phyloP scores from a whole-genome alignment of 2,113 vertebrate genomes.

The Spea multiplicata region DNA sequence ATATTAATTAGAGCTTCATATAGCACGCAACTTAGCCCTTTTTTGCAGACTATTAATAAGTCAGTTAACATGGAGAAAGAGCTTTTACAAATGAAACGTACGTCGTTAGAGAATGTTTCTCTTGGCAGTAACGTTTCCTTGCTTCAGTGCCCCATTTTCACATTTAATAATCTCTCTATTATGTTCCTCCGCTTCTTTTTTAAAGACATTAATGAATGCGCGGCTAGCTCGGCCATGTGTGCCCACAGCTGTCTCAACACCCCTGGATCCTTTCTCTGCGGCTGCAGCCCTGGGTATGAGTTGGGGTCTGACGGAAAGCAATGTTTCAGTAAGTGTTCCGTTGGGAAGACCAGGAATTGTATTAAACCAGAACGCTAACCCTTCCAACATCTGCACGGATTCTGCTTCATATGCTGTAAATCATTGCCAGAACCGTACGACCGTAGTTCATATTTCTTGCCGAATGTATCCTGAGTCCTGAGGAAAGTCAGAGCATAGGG shows the following conservation, averaged over 20 bases:
- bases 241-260: slow-evolving; percentile 88
- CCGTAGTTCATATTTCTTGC: neutral
- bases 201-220: slow-evolving; percentile 87
- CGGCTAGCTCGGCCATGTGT: slow-evolving; percentile 65
- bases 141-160: slow-evolving; percentile 20
- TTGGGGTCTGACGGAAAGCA: slow-evolving; percentile 81
- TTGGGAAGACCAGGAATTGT: fast-evolving
- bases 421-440: slow-evolving; percentile 9
- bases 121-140: slow-evolving; percentile 16
- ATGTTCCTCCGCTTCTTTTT: fast-evolving
- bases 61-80: neutral
- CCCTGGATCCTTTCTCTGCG: slow-evolving; percentile 79
- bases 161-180: slow-evolving; percentile 26
- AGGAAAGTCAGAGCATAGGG: too few species aligned
- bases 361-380: neutral
- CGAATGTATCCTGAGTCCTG: neutral
- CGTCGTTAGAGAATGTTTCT: neutral
- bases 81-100: slow-evolving; percentile 1
- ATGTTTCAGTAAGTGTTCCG: slow-evolving; percentile 83
- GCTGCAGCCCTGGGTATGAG: slow-evolving; percentile 82
- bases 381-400: slow-evolving; percentile 22
- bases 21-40: neutral
- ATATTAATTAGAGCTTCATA: slow-evolving; percentile 8
- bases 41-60: neutral
- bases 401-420: slow-evolving; percentile 21